Evolutionary conservation across 2,888 invertebrate genomes (phyloP).

Genomic region (Loripinus fragilis): DNA sequence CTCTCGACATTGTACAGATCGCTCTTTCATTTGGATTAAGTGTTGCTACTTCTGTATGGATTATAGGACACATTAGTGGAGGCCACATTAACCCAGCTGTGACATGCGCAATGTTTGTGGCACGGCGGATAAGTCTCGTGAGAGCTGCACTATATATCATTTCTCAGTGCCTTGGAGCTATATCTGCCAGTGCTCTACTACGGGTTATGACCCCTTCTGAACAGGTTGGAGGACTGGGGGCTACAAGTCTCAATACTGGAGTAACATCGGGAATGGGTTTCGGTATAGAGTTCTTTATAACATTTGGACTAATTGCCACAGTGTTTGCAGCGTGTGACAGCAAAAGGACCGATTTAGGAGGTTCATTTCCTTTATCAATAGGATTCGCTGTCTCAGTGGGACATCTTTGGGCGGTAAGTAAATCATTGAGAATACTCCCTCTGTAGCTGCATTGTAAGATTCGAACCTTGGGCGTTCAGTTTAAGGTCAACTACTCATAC

Average conservation of each 20-base stretch:
- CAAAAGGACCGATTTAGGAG: slow-evolving; percentile 90
- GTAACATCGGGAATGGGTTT: slow-evolving; percentile 89
- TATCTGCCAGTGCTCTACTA: slow-evolving; percentile 96
- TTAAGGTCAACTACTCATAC: too few relatives aligned
- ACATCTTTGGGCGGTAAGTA: slow-evolving; percentile 93
- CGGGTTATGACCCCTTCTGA: slow-evolving; percentile 55
- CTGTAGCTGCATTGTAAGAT: too few relatives aligned
- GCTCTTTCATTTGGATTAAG: slow-evolving; percentile 95
- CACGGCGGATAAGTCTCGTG: slow-evolving; percentile 90
- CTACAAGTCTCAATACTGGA: slow-evolving; percentile 83
- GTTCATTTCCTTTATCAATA: slow-evolving; percentile 91
- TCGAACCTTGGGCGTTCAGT: too few relatives aligned
- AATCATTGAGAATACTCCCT: too few relatives aligned
- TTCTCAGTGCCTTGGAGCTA: slow-evolving; percentile 96
- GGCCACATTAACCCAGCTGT: slow-evolving; percentile 83
- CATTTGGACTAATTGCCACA: slow-evolving; percentile 93
- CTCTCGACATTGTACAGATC: slow-evolving; percentile 86
- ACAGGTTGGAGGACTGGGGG: slow-evolving; percentile 95
- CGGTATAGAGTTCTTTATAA: slow-evolving; percentile 92
- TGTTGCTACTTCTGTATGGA: slow-evolving; percentile 92
- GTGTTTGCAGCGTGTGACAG: slow-evolving; percentile 92
- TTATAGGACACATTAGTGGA: slow-evolving; percentile 93
- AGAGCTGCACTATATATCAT: slow-evolving; percentile 92
- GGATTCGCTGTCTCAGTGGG: slow-evolving; percentile 94
- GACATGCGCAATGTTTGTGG: slow-evolving; percentile 87